Percentiles rank a stretch among this genome's conserved stretches.
Conservation (phyloP, 2,113 vertebrate species). For the Coracopsis vasa region DNA sequence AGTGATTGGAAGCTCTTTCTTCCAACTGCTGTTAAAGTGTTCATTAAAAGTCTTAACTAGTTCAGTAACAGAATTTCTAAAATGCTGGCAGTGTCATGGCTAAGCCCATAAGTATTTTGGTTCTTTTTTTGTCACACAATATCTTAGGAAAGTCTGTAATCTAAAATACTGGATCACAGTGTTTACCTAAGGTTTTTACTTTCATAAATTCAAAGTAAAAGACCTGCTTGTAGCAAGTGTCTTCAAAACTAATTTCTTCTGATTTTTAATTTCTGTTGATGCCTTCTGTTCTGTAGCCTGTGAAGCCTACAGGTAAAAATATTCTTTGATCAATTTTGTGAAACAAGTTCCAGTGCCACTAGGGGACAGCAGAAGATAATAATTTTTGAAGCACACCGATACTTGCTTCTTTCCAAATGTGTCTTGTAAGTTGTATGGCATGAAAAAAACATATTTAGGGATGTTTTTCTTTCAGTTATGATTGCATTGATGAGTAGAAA, state of each 20-base stretch:
- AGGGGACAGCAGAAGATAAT: conserved; percentile 74
- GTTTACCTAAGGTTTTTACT: background rate
- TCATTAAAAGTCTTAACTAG: background rate
- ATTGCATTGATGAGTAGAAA: background rate
- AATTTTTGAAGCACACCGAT: background rate
- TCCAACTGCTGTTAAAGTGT: background rate
- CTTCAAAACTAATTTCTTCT: background rate
- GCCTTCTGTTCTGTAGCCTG: background rate
- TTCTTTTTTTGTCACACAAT: background rate
- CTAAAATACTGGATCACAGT: background rate
- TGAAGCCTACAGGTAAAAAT: background rate
- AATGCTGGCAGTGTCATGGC: background rate
- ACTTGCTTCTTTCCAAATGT: background rate
- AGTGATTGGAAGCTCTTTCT: background rate
- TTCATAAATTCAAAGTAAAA: background rate
- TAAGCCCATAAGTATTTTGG: background rate
- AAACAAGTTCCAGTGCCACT: conserved; percentile 46
- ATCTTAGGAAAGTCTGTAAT: background rate
- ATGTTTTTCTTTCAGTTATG: background rate
- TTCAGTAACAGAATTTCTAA: background rate
- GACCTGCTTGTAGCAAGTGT: background rate
- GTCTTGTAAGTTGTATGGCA: background rate
- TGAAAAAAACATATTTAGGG: background rate
- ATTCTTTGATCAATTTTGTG: background rate
- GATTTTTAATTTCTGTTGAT: background rate